Conservation (phyloP, 2,113 vertebrate species). For the Bujurquina vittata region DNA sequence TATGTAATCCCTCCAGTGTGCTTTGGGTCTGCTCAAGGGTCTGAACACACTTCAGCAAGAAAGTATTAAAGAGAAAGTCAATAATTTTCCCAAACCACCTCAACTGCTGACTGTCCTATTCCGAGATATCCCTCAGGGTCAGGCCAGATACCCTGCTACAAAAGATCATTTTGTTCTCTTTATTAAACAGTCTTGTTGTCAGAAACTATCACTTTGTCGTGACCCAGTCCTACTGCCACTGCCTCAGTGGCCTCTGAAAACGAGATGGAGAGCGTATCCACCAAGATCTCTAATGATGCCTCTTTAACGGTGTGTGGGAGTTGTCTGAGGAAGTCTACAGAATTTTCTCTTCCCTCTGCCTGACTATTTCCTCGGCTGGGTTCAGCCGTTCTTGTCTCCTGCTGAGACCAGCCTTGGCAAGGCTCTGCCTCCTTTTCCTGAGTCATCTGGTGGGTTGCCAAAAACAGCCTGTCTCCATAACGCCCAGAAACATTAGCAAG, state of each 20-base stretch:
- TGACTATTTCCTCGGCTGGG: background rate
- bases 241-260: background rate
- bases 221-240: background rate
- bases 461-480: conserved; percentile 15
- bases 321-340: background rate
- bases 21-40: conserved; percentile 16
- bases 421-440: conserved; percentile 1
- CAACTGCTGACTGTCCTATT: background rate
- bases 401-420: background rate
- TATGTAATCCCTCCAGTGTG: conserved; percentile 30
- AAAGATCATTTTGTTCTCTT: conserved; percentile 14
- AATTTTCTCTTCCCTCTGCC: background rate
- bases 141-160: background rate
- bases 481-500: background rate
- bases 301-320: background rate
- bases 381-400: conserved; percentile 18
- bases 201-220: background rate
- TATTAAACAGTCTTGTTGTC: conserved; percentile 1
- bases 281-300: background rate
- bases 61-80: conserved; percentile 13
- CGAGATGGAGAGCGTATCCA: background rate
- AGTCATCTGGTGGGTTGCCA: conserved; percentile 16
- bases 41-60: conserved; percentile 1
- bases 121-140: background rate
- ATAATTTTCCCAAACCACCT: conserved; percentile 26